A percentile compares a stretch with the other conserved stretches of the same genome.
These are phyloP conservation scores for Dugesia japonica DNA, from an alignment of 2,888 invertebrate genomes.

Conservation along the genomic window DNA sequence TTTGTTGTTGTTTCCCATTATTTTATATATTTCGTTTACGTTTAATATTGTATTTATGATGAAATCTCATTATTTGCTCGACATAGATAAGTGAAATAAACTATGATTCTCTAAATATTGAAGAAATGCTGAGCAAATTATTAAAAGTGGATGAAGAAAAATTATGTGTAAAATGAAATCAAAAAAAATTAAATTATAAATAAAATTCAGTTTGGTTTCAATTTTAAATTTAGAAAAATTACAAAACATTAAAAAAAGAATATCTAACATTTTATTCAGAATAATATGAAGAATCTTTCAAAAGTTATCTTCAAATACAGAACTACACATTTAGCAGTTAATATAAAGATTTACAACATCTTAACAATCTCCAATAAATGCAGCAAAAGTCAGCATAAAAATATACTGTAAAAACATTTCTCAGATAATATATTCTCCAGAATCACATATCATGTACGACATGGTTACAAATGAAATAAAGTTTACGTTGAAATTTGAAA, in stretches of 20 bases:
- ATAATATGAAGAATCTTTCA: constrained; percentile 20
- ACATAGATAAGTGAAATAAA: no score
- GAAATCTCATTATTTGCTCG: no score
- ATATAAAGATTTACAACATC: constrained; percentile 20
- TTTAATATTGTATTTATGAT: no score
- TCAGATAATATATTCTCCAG: neutral
- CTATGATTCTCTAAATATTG: no score
- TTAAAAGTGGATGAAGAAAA: no score
- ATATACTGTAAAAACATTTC: constrained; percentile 11
- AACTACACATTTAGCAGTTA: constrained; percentile 20
- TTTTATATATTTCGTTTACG: no score
- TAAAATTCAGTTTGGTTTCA: no score
- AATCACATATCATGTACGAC: neutral
- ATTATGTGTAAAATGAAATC: no score
- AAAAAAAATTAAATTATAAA: no score
- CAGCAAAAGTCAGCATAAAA: constrained; percentile 14
- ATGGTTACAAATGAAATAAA: neutral
- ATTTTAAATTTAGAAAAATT: neutral
- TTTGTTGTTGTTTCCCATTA: no score
- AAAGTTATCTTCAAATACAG: constrained; percentile 20
- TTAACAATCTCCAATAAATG: constrained; percentile 20
- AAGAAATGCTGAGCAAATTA: no score
- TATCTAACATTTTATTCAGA: constrained; percentile 11
- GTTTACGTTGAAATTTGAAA: neutral
- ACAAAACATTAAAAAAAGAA: neutral